These are phyloP conservation scores for Styela clava DNA, from an alignment of 23 tunicate genomes.

Conservation along the genomic window DNA sequence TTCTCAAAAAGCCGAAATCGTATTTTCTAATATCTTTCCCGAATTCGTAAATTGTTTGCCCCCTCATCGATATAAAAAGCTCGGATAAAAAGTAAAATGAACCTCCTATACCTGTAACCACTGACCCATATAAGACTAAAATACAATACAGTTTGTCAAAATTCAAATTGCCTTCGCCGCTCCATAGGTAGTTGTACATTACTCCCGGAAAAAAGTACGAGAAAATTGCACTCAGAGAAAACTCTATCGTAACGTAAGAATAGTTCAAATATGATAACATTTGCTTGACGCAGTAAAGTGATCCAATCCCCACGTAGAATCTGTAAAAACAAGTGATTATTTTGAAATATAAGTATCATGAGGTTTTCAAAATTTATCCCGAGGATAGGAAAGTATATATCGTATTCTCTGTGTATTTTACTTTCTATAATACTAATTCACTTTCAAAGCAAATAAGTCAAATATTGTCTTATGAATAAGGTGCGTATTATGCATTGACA, in stretches of 20 bases:
- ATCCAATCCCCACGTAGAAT: slow-evolving; percentile 75
- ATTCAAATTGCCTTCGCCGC: slow-evolving; percentile 28
- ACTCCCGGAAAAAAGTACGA: slow-evolving; percentile 66
- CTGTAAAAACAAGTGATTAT: slow-evolving; percentile 25
- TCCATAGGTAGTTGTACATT: slow-evolving; percentile 50
- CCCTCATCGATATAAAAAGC: slow-evolving; percentile 34
- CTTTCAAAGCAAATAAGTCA: too few relatives aligned
- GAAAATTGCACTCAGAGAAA: slow-evolving; percentile 32
- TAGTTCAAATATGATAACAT: slow-evolving; percentile 32
- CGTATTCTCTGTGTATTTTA: too few relatives aligned
- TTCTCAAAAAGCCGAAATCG: slow-evolving; percentile 18
- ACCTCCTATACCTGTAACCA: slow-evolving; percentile 53
- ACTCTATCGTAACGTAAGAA: slow-evolving; percentile 46
- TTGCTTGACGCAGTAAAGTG: slow-evolving; percentile 37
- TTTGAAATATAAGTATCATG: slow-evolving; percentile 9
- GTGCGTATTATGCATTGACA: too few relatives aligned
- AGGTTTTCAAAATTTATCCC: too few relatives aligned
- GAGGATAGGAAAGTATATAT: too few relatives aligned
- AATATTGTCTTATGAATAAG: too few relatives aligned
- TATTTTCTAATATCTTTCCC: slow-evolving; percentile 23
- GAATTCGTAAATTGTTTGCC: slow-evolving; percentile 80
- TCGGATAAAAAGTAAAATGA: slow-evolving; percentile 53
- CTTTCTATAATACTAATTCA: too few relatives aligned
- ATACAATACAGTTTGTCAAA: slow-evolving; percentile 31
- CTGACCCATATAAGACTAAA: slow-evolving; percentile 36